These are phyloP conservation scores for Xiphias gladius DNA, from an alignment of 2,113 vertebrate species.

Conservation along the genomic window DNA sequence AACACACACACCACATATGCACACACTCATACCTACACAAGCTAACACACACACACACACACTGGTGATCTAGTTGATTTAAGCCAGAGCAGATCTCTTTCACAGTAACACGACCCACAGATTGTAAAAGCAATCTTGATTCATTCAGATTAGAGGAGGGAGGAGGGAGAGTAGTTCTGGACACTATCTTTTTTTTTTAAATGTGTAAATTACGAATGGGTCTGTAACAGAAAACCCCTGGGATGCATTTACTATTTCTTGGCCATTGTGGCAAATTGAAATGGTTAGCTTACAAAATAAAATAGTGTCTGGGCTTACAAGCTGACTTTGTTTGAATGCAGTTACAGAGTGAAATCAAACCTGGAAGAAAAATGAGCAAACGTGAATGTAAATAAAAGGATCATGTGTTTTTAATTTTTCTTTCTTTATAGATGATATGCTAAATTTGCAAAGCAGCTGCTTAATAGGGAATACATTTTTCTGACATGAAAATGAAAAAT, in stretches of 20 bases:
- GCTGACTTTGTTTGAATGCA: neutral
- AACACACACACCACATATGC: conserved; percentile 32
- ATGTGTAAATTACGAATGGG: neutral
- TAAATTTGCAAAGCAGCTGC: neutral
- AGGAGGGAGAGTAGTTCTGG: neutral
- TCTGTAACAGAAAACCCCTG: neutral
- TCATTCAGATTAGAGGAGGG: conserved; percentile 12
- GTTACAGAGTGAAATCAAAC: neutral
- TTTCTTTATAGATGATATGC: neutral
- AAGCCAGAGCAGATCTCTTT: conserved; percentile 50
- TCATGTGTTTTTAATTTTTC: neutral
- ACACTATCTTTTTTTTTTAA: neutral
- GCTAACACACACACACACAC: conserved; percentile 11
- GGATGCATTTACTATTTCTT: neutral
- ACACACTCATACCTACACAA: neutral
- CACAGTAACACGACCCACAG: conserved; percentile 46
- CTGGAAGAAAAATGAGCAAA: neutral
- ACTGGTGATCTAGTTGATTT: conserved; percentile 44
- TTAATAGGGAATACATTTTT: neutral
- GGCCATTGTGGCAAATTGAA: neutral
- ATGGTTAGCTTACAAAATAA: neutral
- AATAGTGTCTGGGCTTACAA: neutral
- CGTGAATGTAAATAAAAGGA: too few species aligned
- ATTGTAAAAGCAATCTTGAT: conserved; percentile 48
- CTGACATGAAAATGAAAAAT: neutral